Base-by-base conservation (phyloP, 2,888 invertebrate species). In the Volucella inanis region DNA sequence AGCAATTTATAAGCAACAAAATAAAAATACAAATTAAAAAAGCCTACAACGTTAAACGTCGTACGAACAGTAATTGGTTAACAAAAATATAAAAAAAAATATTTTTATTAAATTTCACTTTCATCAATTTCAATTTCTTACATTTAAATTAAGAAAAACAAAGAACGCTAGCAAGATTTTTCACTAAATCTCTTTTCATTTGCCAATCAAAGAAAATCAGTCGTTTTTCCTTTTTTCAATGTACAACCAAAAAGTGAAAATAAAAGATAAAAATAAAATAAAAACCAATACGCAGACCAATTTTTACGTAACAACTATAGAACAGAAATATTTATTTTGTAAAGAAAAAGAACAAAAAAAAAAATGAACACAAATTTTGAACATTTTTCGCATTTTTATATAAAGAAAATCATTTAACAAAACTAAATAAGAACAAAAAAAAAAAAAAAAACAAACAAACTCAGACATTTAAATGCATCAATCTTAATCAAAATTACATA, bases 341-440 rank as follows among this genome's bases (percentile, higher is more conserved):
- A 10, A 61, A 50, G 22, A 55, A 70, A 70, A 70, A 22, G 0
- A 64, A 61, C 64, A 52, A 50, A 67, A 55, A 70, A 31, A 49
- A 74, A 57, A 50, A 61, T 52, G 38, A 72, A 89, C 88, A 89
- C 82, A 52, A 45, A 55, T 86, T 88, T 88, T 47, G 49, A 49
- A 18, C 52, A 43, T 72, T 75, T 86, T 78, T 67, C 81, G 80
- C 85, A 84, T 79, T 87, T 87, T 84, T 83, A 84, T 87, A 80
- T 74, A 62, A 61, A 14, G 11, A 15, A 31, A 31, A 31, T 31
- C 31, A 31, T 31, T 76, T 41, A 55, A 43, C 45, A 70, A 72
- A 43, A 50, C 22, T 22, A 18, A 62, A 22, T 22, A 22, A 18
- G 2, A 18, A 1, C 1, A 18, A 18, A 18, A 18, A 68, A 70